Percentiles rank a stretch among this genome's conserved stretches.
phyloP scores from a whole-genome alignment of 2,797 vertebrate genomes.

The Columba guinea region DNA sequence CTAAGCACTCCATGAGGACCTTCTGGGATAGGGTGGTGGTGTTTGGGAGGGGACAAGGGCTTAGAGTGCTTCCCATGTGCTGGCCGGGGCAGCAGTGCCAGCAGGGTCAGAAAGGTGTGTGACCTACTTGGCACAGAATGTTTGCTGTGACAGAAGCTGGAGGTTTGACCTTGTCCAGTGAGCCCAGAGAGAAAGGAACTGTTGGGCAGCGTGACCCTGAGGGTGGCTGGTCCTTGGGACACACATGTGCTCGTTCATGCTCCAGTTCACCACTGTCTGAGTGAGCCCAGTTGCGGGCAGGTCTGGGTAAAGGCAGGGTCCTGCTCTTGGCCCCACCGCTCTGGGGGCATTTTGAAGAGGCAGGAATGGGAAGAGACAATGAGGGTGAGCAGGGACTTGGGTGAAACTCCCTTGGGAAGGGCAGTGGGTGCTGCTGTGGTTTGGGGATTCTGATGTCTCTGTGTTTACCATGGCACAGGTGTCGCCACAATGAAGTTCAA shows the following conservation, averaged over 20 bases:
- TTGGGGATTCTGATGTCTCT: not conserved
- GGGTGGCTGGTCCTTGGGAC: not conserved
- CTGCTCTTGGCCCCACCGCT: not conserved
- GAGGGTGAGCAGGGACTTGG: not conserved
- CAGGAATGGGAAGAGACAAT: rapidly evolving
- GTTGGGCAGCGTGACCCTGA: rapidly evolving
- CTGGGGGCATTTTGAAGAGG: not conserved
- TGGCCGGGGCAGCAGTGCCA: not conserved
- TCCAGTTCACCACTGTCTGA: not conserved
- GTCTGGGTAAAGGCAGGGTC: not conserved
- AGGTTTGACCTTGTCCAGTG: rapidly evolving
- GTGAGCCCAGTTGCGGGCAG: not conserved
- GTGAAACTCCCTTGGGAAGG: not conserved
- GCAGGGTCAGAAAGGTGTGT: not conserved
- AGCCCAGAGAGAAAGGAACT: not conserved
- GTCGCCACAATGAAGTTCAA: conserved; percentile 85
- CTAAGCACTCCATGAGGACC: rapidly evolving
- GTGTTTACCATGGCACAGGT: conserved; percentile 70
- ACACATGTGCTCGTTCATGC: rapidly evolving
- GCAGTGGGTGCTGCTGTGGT: not conserved
- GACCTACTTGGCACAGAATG: not conserved
- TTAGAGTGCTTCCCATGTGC: rapidly evolving
- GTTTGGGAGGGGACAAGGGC: not conserved
- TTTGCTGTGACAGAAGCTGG: not conserved
- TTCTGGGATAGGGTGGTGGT: not conserved